Evolutionary conservation across 2,797 vertebrate genomes (phyloP).

Genomic region (Enteromius mattozi): DNA sequence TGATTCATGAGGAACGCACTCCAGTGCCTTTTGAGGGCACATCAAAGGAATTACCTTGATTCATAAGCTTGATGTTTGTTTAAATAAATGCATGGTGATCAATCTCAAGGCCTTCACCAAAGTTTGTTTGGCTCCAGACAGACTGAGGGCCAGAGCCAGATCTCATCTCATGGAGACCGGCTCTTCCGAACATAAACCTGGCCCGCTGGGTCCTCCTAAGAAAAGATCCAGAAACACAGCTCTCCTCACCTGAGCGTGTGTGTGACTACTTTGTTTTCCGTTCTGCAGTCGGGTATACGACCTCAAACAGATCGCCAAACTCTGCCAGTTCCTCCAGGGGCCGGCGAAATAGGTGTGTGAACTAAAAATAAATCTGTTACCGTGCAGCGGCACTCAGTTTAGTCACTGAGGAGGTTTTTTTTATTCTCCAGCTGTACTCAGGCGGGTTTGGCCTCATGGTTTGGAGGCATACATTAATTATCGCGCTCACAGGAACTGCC

Average conservation of each 20-base stretch:
- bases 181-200: conserved; percentile 63
- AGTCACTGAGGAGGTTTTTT: conserved; percentile 60
- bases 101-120: conserved; percentile 78
- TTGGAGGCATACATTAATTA: conserved; percentile 78
- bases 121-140: conserved; percentile 77
- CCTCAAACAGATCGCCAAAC: conserved; percentile 40
- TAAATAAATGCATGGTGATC: conserved; percentile 80
- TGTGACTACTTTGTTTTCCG: conserved; percentile 17
- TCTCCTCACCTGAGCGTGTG: neutral
- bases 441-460: conserved; percentile 68
- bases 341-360: conserved; percentile 43
- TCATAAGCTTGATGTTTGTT: conserved; percentile 76
- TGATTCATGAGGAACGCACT: conserved; percentile 76
- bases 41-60: conserved; percentile 80
- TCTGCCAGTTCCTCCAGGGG: conserved; percentile 31
- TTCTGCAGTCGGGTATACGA: conserved; percentile 12
- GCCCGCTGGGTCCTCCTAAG: neutral
- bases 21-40: conserved; percentile 65
- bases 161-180: conserved; percentile 62
- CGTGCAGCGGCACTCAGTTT: conserved; percentile 47
- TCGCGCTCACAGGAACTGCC: conserved; percentile 71
- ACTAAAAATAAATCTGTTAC: conserved; percentile 62
- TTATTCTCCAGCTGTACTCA: conserved; percentile 61
- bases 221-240: neutral
- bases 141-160: conserved; percentile 77